phyloP scores from a whole-genome alignment of 1,140 invertebrate genomes.

The Amyelois transitella region DNA sequence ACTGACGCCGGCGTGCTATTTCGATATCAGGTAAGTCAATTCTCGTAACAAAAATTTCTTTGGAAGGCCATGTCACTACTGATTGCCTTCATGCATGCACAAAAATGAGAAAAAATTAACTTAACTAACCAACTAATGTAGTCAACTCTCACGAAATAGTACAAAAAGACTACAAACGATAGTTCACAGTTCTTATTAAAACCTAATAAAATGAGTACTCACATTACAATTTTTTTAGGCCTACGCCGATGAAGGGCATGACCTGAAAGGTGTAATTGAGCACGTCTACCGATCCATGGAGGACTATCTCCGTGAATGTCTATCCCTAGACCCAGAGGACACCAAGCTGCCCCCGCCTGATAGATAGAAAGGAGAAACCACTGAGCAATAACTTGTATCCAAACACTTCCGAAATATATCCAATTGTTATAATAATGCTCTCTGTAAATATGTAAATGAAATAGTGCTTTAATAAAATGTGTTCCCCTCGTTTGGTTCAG shows the following conservation, averaged over 20 bases:
- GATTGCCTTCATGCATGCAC: too few relatives aligned
- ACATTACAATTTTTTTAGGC: constrained; percentile 77
- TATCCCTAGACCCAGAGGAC: constrained; percentile 86
- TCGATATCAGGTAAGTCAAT: constrained; percentile 85
- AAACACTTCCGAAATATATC: constrained; percentile 18
- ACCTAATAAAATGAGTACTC: background rate
- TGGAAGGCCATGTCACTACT: too few relatives aligned
- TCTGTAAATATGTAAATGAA: constrained; percentile 69
- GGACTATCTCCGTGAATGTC: constrained; percentile 87
- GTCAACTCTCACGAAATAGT: too few relatives aligned
- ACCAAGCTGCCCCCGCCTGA: constrained; percentile 71
- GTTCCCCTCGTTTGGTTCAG: constrained; percentile 45
- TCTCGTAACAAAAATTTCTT: background rate
- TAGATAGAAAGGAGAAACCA: constrained; percentile 50
- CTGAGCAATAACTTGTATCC: constrained; percentile 2
- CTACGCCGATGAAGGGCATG: constrained; percentile 89
- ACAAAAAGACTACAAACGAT: too few relatives aligned
- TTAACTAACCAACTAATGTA: too few relatives aligned
- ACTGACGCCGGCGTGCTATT: constrained; percentile 90
- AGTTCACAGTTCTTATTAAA: too few relatives aligned
- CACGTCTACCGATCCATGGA: constrained; percentile 91
- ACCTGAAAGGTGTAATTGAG: constrained; percentile 83
- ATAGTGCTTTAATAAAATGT: constrained; percentile 68
- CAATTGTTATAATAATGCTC: constrained; percentile 39
- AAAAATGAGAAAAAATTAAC: too few relatives aligned